Percentiles rank a stretch among this genome's conserved stretches.
Conservation (phyloP, 2,797 vertebrate species). For the Hippopotamyrus pictus region DNA sequence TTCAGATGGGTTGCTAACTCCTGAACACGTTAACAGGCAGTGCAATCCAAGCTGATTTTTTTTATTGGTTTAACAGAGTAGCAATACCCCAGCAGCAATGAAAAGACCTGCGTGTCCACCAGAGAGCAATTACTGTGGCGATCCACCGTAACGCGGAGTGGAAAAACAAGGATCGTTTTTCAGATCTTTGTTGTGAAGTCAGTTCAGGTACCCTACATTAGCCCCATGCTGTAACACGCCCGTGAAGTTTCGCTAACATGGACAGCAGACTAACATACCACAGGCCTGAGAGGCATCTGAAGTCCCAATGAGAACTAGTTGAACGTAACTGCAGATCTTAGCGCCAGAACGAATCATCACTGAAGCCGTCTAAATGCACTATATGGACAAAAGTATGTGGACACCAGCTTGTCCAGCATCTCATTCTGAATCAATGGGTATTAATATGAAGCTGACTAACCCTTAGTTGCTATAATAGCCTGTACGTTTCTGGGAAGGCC, state of each 20-base stretch:
- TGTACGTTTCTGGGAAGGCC: not conserved
- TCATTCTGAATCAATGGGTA: not conserved
- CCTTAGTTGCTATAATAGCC: not conserved
- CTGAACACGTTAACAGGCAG: not conserved
- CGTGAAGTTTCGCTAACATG: not conserved
- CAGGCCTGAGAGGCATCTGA: not conserved
- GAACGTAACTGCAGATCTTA: not conserved
- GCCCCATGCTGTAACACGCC: not conserved
- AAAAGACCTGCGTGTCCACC: not conserved
- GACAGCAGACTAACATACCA: not conserved
- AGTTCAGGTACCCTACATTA: not conserved
- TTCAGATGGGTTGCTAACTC: not conserved
- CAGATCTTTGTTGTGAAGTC: not conserved
- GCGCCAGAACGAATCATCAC: not conserved
- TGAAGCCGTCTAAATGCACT: not conserved
- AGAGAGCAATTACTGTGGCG: not conserved
- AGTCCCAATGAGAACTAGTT: not conserved
- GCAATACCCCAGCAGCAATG: not conserved
- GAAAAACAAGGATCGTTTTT: not conserved
- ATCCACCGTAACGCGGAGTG: not conserved
- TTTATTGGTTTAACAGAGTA: not conserved
- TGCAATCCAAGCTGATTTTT: not conserved
- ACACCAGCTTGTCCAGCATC: not conserved
- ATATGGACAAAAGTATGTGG: not conserved
- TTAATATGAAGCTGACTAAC: not conserved